A percentile compares a stretch with the other conserved stretches of the same genome.
phyloP scores from a whole-genome alignment of 2,888 invertebrate species.

The Conus canariensis region DNA sequence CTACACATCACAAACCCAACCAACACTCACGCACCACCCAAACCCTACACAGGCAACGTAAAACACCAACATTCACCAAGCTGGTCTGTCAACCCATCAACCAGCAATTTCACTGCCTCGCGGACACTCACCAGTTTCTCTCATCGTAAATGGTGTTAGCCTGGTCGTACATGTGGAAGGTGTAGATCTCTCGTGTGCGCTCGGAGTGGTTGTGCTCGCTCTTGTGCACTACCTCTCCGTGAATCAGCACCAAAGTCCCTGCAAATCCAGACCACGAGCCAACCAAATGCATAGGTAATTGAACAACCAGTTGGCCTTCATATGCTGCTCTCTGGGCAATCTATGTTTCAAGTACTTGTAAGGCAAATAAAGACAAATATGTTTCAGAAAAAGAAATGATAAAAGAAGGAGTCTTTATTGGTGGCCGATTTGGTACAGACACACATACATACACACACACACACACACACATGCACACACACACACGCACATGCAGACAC shows the following conservation, averaged over 20 bases:
- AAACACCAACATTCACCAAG: neutral
- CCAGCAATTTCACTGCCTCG: no score
- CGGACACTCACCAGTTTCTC: slow-evolving; percentile 86
- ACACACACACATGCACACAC: neutral
- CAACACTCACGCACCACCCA: neutral
- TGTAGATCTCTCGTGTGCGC: slow-evolving; percentile 94
- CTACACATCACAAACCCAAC: neutral
- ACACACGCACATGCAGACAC: no score
- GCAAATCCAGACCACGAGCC: neutral
- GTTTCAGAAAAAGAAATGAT: no score
- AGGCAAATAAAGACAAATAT: neutral
- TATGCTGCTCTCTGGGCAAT: no score
- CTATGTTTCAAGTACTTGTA: no score
- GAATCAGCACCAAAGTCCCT: slow-evolving; percentile 92
- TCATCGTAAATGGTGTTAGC: slow-evolving; percentile 85
- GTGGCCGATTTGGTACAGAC: neutral
- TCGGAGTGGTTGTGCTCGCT: slow-evolving; percentile 91
- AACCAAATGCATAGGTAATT: neutral
- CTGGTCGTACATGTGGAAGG: slow-evolving; percentile 94
- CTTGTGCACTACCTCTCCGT: slow-evolving; percentile 95
- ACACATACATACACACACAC: neutral
- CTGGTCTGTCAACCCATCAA: no score
- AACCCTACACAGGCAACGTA: neutral
- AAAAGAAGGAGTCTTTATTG: no score
- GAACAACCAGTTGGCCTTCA: neutral